phyloP scores from a whole-genome alignment of 2,888 invertebrate genomes.

The Sphecodes monilicornis region DNA sequence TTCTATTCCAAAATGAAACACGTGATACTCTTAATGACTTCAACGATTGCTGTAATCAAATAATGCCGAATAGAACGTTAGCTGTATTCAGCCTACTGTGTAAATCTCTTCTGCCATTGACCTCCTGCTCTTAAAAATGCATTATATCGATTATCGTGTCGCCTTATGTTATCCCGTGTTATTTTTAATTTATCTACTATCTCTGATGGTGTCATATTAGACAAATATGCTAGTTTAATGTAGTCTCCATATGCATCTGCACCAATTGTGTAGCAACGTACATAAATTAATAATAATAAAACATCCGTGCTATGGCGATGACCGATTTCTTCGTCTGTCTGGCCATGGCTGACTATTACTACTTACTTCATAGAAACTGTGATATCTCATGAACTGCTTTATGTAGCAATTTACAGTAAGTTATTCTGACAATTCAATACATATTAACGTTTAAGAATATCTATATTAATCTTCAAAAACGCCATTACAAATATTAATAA shows the following conservation, averaged over 20 bases:
- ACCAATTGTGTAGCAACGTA: neutral
- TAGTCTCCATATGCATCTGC: too few species aligned
- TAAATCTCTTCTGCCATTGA: constrained; percentile 6
- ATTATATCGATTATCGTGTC: neutral
- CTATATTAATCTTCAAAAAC: neutral
- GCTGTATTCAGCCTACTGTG: neutral
- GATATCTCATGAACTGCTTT: neutral
- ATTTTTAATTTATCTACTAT: neutral
- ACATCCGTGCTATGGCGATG: neutral
- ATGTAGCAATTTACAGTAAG: neutral
- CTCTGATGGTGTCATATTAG: neutral
- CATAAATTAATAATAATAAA: neutral
- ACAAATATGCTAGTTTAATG: neutral
- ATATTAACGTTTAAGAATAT: neutral
- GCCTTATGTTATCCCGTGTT: neutral
- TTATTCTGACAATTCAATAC: neutral
- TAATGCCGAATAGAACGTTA: neutral
- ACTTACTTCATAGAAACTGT: neutral
- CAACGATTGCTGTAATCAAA: neutral
- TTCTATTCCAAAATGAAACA: neutral
- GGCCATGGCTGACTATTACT: neutral
- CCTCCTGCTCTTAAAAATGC: neutral
- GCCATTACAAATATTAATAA: neutral
- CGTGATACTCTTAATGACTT: neutral
- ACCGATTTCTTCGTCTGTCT: neutral